Evolutionary conservation across 2,113 vertebrate genomes (phyloP).

Genomic region (Gobio gobio): DNA sequence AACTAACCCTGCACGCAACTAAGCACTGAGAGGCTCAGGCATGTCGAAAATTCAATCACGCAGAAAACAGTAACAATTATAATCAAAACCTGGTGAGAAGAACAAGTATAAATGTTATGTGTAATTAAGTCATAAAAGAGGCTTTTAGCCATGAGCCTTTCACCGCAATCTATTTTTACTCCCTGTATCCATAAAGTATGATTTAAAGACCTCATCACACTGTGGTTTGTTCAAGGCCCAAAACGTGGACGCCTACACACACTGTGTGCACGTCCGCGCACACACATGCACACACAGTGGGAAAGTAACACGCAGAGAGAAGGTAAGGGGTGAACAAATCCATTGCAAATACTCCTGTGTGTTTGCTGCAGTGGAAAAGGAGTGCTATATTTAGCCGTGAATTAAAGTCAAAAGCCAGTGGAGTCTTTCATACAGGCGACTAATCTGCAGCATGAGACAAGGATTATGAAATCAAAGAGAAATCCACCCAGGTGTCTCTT

Average conservation of each 20-base stretch:
- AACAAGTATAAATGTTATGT: constrained; percentile 73
- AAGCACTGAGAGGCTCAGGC: constrained; percentile 62
- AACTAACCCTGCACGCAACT: constrained; percentile 67
- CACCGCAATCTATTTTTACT: constrained; percentile 74
- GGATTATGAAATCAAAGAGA: constrained; percentile 80
- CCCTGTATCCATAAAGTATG: constrained; percentile 68
- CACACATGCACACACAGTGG: constrained; percentile 49
- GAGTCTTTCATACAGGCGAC: constrained; percentile 72
- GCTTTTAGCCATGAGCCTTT: constrained; percentile 66
- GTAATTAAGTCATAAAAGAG: constrained; percentile 74
- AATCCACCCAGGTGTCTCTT: constrained; percentile 71
- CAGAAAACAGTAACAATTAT: constrained; percentile 59
- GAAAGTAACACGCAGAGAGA: constrained; percentile 37
- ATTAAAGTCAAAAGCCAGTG: constrained; percentile 75
- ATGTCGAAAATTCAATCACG: constrained; percentile 59
- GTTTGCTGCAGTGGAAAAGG: constrained; percentile 57
- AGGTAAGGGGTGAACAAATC: constrained; percentile 54
- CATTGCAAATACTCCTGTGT: constrained; percentile 49
- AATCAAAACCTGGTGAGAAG: constrained; percentile 68
- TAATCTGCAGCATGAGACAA: constrained; percentile 75
- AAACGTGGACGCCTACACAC: constrained; percentile 62
- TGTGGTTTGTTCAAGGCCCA: constrained; percentile 65
- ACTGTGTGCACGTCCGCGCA: not conserved
- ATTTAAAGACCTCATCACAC: constrained; percentile 63
- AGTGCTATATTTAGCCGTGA: constrained; percentile 73